Base-by-base conservation (phyloP, 1,140 invertebrate genomes). In the Pentalonia nigronervosa region DNA sequence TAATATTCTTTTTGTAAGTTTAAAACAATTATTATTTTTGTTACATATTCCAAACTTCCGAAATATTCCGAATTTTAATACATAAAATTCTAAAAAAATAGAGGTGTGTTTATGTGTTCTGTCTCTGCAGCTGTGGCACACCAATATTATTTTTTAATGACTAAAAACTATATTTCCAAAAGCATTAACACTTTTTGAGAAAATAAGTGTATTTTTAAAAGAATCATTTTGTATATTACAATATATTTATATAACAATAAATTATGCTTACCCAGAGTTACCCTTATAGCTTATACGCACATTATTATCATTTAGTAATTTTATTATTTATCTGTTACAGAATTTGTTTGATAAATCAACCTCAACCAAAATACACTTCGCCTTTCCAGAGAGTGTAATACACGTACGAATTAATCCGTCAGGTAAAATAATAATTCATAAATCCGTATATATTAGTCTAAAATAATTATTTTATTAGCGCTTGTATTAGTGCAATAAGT, bases 391-490 rank as follows among this genome's bases (percentile, higher is more conserved):
- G 45, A 89, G 86, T 41, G 25, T 36, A n/a, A 8, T 94, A 21
- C 56, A 48, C n/a, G 60, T 88, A 53, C 83, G 90, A 47, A 21
- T 94, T 36, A 92, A 76, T 36, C 93, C 93, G 41, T 89, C 90
- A n/a, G 93, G 93, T 94, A 92, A 67, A 94, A 91, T 34, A 25
- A 60, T 67, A n/a, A n/a, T 17, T 14, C 30, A 14, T 67, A n/a
- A 67, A n/a, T 1, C 0, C 0, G 11, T 53, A 53, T 53, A 53
- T 7, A 23, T 23, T 53, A 53, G 50, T 53, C 50, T 21, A 53
- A 30, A 67, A 67, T 30, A 67, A 67, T 67, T 30, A 67, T 67
- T 67, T 67, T 67, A n/a, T 11, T 14, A 2, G 30, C 4, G 3
- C 23, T 67, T 67, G 60, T 67, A 67, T 67, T n/a, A 25, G 30